Evolutionary conservation across 2,113 vertebrate genomes (phyloP), one percentile per base, ranked within the genome.

Genomic region (Okapia johnstoni): DNA sequence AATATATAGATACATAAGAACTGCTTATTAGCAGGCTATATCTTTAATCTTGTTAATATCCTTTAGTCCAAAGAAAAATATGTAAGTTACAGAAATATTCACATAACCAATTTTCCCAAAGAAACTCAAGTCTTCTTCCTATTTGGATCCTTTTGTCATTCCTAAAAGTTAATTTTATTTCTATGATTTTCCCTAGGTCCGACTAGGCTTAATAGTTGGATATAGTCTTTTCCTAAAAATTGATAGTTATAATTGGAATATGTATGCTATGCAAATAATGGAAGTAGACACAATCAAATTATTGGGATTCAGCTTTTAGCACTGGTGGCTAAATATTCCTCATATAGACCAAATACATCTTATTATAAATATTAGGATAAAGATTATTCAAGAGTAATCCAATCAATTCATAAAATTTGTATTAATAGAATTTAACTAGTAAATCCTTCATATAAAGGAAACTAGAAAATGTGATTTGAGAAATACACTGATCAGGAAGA

Each of bases 131-230:
- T 88, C 19, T 96, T 55, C 40, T 88, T 92, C 63, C 52, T 95
- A 88, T 81, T 79, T 95, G 46, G 28, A 90, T 60, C 21, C 14
- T 87, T 91, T 61, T 93, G 26, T 33, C 46, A 63, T 81, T 87
- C 73, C 23, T 36, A 95, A 96, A 96, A 80, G 58, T 87, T 97
- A 96, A 87, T 43, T 97, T 95, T 86, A 61, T 79, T 76, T 97
- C 79, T 96, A 33, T 79, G 23, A 90, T 90, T 90, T 94, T 90
- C 40, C 63, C 57, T n/a, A 89, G 60, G 58, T 95, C 26, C 36
- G 93, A 91, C 93, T 28, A 87, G n/a, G n/a, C 30, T 87, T 91
- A 93, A 30, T 7, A 83, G 58, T 13, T 93, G 48, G 7, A 63
- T 88, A 63, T 88, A 73, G 11, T 25, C 19, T 57, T 88, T 77